Conservation (phyloP, 1,140 invertebrate species). For the Temnothorax curvispinosus region DNA sequence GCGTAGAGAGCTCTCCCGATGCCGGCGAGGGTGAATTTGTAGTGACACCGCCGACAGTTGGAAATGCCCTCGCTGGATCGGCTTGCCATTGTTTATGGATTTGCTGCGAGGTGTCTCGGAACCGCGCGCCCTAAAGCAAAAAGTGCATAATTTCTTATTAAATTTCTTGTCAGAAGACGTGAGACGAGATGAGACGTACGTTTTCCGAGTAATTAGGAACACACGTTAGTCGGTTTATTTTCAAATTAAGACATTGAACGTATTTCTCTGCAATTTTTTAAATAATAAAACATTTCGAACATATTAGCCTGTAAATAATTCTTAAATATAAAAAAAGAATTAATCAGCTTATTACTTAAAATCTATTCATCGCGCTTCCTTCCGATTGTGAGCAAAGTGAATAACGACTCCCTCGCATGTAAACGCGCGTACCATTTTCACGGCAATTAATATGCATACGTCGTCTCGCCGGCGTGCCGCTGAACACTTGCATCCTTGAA, state of each 20-base stretch:
- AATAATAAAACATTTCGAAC: background rate
- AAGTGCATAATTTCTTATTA: conserved; percentile 15
- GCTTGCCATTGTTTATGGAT: conserved; percentile 86
- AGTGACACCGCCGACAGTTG: conserved; percentile 80
- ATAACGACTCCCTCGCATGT: background rate
- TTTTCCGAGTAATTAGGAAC: background rate
- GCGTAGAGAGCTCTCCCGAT: conserved; percentile 77
- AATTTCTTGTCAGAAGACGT: background rate
- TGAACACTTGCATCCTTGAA: conserved; percentile 68
- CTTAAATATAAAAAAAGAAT: background rate
- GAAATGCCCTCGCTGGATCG: conserved; percentile 82
- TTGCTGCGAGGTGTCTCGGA: conserved; percentile 84
- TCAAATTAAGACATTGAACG: background rate
- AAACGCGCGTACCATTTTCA: background rate
- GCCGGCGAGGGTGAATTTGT: conserved; percentile 73
- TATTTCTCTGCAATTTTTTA: background rate
- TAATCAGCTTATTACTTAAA: background rate
- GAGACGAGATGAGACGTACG: background rate
- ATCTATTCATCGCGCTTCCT: background rate
- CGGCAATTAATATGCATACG: conserved; percentile 43
- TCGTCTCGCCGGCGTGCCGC: background rate
- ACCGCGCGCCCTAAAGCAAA: conserved; percentile 82
- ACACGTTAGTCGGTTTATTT: background rate
- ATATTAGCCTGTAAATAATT: background rate
- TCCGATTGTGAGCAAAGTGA: background rate